These are phyloP conservation scores for Meleagris gallopavo DNA, from an alignment of 2,113 vertebrate species.

Conservation along the genomic window DNA sequence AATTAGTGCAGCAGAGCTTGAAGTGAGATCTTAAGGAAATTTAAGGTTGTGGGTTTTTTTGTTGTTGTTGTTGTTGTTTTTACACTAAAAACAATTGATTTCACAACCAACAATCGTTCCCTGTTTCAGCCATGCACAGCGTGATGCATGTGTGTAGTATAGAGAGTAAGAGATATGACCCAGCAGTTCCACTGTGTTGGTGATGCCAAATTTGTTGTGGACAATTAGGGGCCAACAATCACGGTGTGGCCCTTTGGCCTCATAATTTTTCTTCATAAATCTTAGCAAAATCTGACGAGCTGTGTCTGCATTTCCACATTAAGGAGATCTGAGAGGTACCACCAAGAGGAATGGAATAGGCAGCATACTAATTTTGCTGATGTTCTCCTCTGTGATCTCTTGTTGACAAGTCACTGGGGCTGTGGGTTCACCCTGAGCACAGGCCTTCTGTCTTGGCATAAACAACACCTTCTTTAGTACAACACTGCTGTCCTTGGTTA, in stretches of 20 bases:
- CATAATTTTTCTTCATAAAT: not conserved
- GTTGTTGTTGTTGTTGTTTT: not conserved
- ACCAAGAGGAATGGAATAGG: not conserved
- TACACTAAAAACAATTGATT: not conserved
- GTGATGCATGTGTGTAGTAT: fast-evolving
- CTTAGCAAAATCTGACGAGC: not conserved
- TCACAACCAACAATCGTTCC: not conserved
- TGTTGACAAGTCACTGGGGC: not conserved
- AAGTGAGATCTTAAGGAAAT: not conserved
- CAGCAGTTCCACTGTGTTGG: not conserved
- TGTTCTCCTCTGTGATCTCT: not conserved
- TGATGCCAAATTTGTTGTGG: not conserved
- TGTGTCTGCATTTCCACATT: not conserved
- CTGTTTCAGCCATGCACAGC: not conserved
- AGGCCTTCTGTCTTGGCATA: not conserved
- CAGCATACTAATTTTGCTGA: not conserved
- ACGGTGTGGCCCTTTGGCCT: not conserved
- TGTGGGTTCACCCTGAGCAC: not conserved
- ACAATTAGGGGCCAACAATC: not conserved
- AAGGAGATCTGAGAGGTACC: not conserved
- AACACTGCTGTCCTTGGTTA: not conserved
- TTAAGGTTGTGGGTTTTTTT: not conserved
- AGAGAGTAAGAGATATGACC: not conserved
- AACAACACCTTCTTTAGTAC: not conserved
- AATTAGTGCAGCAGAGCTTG: not conserved